Percentiles rank a stretch among this genome's conserved stretches.
Evolutionary conservation across 2,113 vertebrate species (phyloP).

Genomic region (Xiphias gladius): DNA sequence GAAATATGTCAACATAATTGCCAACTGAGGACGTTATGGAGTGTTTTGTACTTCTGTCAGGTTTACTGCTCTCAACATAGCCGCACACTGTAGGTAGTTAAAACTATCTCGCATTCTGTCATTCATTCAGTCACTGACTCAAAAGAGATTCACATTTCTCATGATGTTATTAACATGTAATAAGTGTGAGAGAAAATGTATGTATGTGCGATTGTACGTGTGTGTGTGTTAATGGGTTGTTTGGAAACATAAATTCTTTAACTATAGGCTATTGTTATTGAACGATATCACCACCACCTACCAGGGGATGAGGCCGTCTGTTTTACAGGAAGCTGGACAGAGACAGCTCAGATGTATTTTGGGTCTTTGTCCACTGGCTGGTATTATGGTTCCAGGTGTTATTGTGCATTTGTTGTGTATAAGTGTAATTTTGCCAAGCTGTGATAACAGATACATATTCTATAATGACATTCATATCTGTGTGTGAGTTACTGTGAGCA

Average conservation of each 20-base stretch:
- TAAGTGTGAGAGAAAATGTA: slow-evolving; percentile 55
- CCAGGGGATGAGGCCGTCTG: slow-evolving; percentile 24
- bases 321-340: slow-evolving; percentile 45
- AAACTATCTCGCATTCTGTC: slow-evolving; percentile 42
- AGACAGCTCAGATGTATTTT: slow-evolving; percentile 38
- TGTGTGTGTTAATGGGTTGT: slow-evolving; percentile 48
- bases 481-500: slow-evolving; percentile 85
- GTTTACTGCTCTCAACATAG: slow-evolving; percentile 65
- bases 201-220: slow-evolving; percentile 53
- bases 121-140: slow-evolving; percentile 52
- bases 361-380: slow-evolving; percentile 66
- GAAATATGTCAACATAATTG: slow-evolving; percentile 77
- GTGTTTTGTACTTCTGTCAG: slow-evolving; percentile 78
- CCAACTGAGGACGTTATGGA: slow-evolving; percentile 75
- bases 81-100: slow-evolving; percentile 45
- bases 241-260: slow-evolving; percentile 68
- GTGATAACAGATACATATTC: slow-evolving; percentile 82
- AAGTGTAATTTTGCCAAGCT: slow-evolving; percentile 83
- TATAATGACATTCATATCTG: slow-evolving; percentile 82
- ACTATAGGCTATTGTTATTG: slow-evolving; percentile 72
- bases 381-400: slow-evolving; percentile 79
- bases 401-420: slow-evolving; percentile 84
- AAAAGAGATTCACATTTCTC: slow-evolving; percentile 47
- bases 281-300: slow-evolving; percentile 47
- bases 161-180: slow-evolving; percentile 62